Percentiles rank a stretch among this genome's conserved stretches.
Conservation (phyloP, 2,888 invertebrate species). For the Drosophila mimetica region DNA sequence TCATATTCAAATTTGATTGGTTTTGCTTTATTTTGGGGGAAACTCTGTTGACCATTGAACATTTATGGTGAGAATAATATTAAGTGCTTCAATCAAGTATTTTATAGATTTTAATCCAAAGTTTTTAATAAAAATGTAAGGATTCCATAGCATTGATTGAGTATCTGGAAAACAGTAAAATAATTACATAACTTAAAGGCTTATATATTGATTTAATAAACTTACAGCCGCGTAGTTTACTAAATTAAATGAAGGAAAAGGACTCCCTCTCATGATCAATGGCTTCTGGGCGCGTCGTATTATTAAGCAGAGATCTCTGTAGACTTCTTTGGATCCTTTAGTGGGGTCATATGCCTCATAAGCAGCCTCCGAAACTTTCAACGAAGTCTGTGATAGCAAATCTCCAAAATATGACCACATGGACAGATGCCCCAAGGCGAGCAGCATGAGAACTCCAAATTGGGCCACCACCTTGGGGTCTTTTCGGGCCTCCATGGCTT, state of each 20-base stretch:
- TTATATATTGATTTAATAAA: too few species aligned
- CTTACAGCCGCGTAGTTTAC: slow-evolving; percentile 17
- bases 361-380: slow-evolving; percentile 13
- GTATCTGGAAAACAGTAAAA: slow-evolving; percentile 6
- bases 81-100: too few species aligned
- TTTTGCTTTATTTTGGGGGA: slow-evolving; percentile 2
- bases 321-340: neutral
- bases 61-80: too few species aligned
- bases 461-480: slow-evolving; percentile 19
- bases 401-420: slow-evolving; percentile 19
- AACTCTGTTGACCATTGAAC: too few species aligned
- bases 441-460: slow-evolving; percentile 12
- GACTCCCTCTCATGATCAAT: slow-evolving; percentile 13
- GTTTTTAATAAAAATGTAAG: slow-evolving; percentile 17
- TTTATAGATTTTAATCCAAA: slow-evolving; percentile 16
- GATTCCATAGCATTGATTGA: slow-evolving; percentile 25
- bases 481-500: slow-evolving; percentile 7
- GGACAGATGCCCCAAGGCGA: slow-evolving; percentile 15
- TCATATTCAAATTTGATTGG: slow-evolving; percentile 19
- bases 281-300: slow-evolving; percentile 5
- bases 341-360: slow-evolving; percentile 14
- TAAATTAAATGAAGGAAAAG: slow-evolving; percentile 29
- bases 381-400: neutral
- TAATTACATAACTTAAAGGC: rapidly evolving
- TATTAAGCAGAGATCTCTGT: slow-evolving; percentile 14